Evolutionary conservation across 2,797 vertebrate genomes (phyloP).

Genomic region (Pipistrellus nathusii): DNA sequence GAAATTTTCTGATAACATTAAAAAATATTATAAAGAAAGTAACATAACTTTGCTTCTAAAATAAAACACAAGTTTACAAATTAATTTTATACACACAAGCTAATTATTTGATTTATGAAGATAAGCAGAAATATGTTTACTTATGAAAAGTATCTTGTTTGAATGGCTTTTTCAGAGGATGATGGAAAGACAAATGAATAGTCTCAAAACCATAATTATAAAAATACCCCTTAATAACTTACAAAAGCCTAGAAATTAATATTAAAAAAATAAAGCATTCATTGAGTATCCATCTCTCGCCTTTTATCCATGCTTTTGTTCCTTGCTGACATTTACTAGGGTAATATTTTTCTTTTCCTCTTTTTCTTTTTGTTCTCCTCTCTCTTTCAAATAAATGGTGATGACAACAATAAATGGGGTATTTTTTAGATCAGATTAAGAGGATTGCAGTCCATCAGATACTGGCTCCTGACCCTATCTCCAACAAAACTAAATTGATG

Average conservation of each 20-base stretch:
- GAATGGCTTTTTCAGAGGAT: constrained; percentile 13
- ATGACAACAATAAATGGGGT: constrained; percentile 66
- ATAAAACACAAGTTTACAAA: neutral
- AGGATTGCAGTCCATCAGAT: constrained; percentile 45
- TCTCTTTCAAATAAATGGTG: constrained; percentile 39
- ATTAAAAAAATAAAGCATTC: neutral
- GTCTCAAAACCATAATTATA: neutral
- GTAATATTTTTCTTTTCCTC: neutral
- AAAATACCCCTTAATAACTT: neutral
- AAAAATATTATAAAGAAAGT: neutral
- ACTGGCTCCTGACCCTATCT: constrained; percentile 56
- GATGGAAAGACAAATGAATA: neutral
- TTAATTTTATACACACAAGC: neutral
- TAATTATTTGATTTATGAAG: neutral
- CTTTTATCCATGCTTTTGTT: neutral
- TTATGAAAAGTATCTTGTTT: neutral
- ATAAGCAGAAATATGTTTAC: neutral
- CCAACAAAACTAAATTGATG: constrained; percentile 75
- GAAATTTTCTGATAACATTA: neutral
- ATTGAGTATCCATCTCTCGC: neutral
- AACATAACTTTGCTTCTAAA: neutral
- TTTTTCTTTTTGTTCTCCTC: neutral
- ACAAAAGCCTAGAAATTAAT: neutral
- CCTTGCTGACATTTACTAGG: constrained; percentile 21
- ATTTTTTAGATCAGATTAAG: constrained; percentile 65